A percentile compares a stretch with the other conserved stretches of the same genome.
phyloP scores from a whole-genome alignment of 2,888 invertebrate species.

The Cantharis lateralis region DNA sequence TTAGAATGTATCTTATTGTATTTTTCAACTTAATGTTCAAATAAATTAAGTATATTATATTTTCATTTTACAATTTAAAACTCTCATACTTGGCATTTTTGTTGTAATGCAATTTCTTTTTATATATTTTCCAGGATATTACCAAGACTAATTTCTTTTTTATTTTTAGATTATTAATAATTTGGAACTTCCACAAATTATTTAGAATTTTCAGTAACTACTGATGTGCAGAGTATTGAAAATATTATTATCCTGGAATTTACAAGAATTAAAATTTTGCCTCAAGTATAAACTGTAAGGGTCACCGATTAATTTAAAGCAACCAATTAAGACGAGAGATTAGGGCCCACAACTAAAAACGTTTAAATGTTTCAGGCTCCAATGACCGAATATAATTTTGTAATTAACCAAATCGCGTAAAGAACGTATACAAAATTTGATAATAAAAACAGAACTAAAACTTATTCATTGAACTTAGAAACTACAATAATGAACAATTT shows the following conservation, averaged over 20 bases:
- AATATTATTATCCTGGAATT: neutral
- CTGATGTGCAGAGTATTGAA: too few relatives aligned
- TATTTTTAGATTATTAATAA: neutral
- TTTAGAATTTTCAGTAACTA: neutral
- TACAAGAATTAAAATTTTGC: neutral
- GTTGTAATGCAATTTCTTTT: too few relatives aligned
- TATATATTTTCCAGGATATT: too few relatives aligned
- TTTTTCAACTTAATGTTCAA: too few relatives aligned
- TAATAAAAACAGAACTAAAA: neutral
- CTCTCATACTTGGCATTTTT: too few relatives aligned
- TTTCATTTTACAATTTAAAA: too few relatives aligned
- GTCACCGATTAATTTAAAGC: neutral
- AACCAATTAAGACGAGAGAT: neutral
- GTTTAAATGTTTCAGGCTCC: neutral
- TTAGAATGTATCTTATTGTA: too few relatives aligned
- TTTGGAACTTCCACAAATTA: neutral
- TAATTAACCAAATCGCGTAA: neutral
- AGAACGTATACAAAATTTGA: neutral
- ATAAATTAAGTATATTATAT: too few relatives aligned
- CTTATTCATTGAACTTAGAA: neutral
- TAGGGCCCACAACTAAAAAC: neutral
- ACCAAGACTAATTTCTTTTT: too few relatives aligned
- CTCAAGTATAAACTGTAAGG: neutral
- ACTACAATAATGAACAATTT: neutral
- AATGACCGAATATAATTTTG: neutral